Percentiles rank a stretch among this genome's conserved stretches.
Conservation (phyloP, 1,140 invertebrate genomes). For the Littorina saxatilis region DNA sequence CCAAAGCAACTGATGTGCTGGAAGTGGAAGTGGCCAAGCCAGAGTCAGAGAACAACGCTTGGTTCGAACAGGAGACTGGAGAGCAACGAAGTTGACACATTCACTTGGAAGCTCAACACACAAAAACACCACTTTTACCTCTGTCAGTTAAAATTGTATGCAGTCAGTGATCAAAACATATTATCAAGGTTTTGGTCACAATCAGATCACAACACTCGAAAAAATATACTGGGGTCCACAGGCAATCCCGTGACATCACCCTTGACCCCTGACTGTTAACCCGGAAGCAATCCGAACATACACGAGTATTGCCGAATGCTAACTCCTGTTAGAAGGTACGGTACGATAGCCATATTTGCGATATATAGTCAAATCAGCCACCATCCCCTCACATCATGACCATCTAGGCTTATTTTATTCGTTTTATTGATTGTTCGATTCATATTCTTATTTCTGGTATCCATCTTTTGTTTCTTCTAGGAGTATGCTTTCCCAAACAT, state of each 20-base stretch:
- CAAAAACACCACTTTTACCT: no score
- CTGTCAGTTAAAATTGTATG: no score
- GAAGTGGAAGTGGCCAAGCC: no score
- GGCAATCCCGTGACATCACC: no score
- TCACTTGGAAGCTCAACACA: no score
- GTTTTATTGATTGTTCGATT: not conserved
- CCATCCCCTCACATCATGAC: not conserved
- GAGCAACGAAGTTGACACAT: no score
- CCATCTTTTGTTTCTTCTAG: not conserved
- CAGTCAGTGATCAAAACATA: no score
- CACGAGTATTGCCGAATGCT: not conserved
- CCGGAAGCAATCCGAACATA: constrained; percentile 9
- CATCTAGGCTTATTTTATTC: not conserved
- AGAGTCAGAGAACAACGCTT: no score
- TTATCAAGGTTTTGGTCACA: no score
- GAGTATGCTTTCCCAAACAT: constrained; percentile 24
- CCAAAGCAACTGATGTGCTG: not conserved
- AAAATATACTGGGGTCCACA: no score
- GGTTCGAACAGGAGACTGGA: no score
- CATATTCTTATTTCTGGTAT: not conserved
- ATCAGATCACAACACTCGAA: no score
- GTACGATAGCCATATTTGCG: constrained; percentile 22
- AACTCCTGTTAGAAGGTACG: constrained; percentile 23
- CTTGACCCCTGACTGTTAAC: not conserved
- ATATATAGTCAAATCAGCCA: constrained; percentile 1